These are phyloP conservation scores for Tetraodon nigroviridis DNA, from an alignment of 2,113 vertebrate genomes.

Conservation along the genomic window DNA sequence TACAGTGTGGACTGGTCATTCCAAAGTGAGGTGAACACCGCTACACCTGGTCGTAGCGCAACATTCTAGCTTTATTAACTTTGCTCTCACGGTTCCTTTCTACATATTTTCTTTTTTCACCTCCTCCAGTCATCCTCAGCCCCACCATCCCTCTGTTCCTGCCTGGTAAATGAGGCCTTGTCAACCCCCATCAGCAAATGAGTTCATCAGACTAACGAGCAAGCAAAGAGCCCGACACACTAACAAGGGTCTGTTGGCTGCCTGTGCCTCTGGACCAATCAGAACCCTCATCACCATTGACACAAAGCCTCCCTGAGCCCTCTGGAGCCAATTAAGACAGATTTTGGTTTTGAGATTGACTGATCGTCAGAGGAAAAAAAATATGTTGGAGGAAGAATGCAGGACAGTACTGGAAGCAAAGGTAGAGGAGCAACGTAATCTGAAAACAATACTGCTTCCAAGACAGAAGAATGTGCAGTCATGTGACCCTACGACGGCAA, in stretches of 20 bases:
- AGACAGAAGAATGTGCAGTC: constrained; percentile 30
- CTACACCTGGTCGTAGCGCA: too few relatives aligned
- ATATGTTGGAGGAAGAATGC: constrained; percentile 3
- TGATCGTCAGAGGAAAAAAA: constrained; percentile 40
- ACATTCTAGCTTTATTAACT: constrained; percentile 1
- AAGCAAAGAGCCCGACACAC: constrained; percentile 75
- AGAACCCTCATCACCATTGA: constrained; percentile 75
- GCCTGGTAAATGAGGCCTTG: constrained; percentile 72
- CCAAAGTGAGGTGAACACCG: too few relatives aligned
- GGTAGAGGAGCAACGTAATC: constrained; percentile 27
- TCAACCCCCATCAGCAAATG: constrained; percentile 83
- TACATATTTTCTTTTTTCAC: constrained; percentile 9
- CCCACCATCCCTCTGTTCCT: constrained; percentile 26
- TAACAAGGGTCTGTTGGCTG: constrained; percentile 68
- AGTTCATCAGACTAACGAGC: constrained; percentile 91
- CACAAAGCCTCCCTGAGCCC: constrained; percentile 69
- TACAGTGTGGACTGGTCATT: too few relatives aligned
- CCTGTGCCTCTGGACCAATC: constrained; percentile 79
- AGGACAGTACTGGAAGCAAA: constrained; percentile 5
- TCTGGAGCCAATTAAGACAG: constrained; percentile 80
- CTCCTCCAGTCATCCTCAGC: neutral
- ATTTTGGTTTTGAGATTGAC: constrained; percentile 71
- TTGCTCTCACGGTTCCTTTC: constrained; percentile 5
- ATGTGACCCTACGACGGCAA: constrained; percentile 31
- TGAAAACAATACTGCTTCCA: constrained; percentile 72